Base-by-base conservation (phyloP, 2,113 vertebrate species). In the Cynopterus brachyotis region DNA sequence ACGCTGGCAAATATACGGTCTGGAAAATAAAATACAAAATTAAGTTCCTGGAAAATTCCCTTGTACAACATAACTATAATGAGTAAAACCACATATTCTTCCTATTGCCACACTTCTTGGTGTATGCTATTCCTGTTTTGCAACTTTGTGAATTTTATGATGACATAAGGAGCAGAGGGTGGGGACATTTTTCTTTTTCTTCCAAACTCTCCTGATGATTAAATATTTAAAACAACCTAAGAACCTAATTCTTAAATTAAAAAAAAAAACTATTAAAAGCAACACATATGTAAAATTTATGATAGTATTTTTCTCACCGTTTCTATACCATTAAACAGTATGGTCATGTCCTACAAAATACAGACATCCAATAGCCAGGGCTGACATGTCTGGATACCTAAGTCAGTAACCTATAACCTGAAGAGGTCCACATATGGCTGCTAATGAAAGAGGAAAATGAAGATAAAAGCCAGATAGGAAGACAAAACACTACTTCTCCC, bases 141-240 rank as follows among this genome's bases (percentile, higher is more conserved):
- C 45, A 97, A 97, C n/a, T 83, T 47, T 88, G 79, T 83, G n/a
- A 94, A 95, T 92, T 83, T 96, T 90, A 92, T 76, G 88, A 95
- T 83, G 83, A 62, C 84, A 96, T 30, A 93, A 70, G 53, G 64
- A n/a, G 20, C 67, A 84, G 9, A 72, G 11, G 6, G 7, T 85
- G 11, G 40, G 9, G 32, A 82, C 59, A 92, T 62, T 87, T 70
- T 84, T 57, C 53, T 86, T 92, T 67, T 93, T 80, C 69, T 87
- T 83, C 69, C 42, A 75, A 96, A 95, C 15, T 82, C 35, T 69
- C 80, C 76, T 91, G 80, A 57, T 42, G 22, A 59, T 26, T 66
- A 94, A 92, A 95, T 82, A 89, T 26, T 85, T 13, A 19, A 91
- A 97, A 83, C 35, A 94, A 67, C 30, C 40, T 89, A 89, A 89